A percentile compares a stretch with the other conserved stretches of the same genome.
These are phyloP conservation scores for Coremacera marginata DNA, from an alignment of 2,888 invertebrate species.

Conservation along the genomic window DNA sequence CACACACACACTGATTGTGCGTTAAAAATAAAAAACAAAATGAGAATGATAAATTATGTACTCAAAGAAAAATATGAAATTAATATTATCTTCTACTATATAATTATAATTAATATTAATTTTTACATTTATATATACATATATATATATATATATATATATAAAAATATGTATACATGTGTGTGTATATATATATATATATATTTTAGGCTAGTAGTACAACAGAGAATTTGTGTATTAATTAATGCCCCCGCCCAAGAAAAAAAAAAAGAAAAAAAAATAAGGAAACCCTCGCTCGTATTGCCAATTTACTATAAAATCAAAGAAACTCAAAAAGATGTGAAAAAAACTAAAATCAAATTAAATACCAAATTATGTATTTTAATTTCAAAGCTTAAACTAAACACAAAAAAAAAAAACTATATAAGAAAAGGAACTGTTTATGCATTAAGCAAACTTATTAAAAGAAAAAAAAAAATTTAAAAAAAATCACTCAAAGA, in stretches of 20 bases:
- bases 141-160: constrained; percentile 28
- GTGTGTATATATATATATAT: constrained; percentile 47
- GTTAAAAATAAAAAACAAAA: constrained; percentile 2
- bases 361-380: constrained; percentile 50
- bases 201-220: constrained; percentile 53
- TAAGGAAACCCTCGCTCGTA: constrained; percentile 59
- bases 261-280: constrained; percentile 41
- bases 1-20: background rate
- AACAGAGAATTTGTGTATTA: constrained; percentile 60
- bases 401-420: constrained; percentile 22
- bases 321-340: constrained; percentile 44
- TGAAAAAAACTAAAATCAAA: constrained; percentile 44
- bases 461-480: background rate
- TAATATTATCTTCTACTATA: constrained; percentile 24
- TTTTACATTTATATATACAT: constrained; percentile 48
- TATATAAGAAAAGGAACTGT: constrained; percentile 24
- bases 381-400: constrained; percentile 41
- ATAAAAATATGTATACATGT: constrained; percentile 40
- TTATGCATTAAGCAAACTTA: constrained; percentile 27
- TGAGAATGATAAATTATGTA: constrained; percentile 20
- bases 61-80: constrained; percentile 40
- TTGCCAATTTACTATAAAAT: constrained; percentile 57
- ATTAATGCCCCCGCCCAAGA: constrained; percentile 61
- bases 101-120: constrained; percentile 28
- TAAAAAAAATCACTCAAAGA: background rate